phyloP scores from a whole-genome alignment of 2,113 vertebrate genomes.

The Danionella cerebrum region DNA sequence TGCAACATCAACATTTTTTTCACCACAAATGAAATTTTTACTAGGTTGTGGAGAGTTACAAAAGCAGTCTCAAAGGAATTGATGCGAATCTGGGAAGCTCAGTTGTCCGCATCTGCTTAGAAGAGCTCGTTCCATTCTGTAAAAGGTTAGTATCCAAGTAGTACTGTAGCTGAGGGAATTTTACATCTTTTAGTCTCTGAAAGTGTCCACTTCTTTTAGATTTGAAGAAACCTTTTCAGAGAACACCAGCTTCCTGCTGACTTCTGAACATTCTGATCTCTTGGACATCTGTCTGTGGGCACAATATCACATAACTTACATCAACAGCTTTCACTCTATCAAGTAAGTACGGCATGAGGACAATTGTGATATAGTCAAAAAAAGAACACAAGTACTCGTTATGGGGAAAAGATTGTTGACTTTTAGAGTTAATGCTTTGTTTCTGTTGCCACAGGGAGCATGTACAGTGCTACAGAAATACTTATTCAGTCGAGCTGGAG shows the following conservation, averaged over 20 bases:
- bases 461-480: constrained; percentile 43
- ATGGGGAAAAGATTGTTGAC: not conserved
- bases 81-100: constrained; percentile 14
- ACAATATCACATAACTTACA: constrained; percentile 56
- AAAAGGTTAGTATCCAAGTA: constrained; percentile 31
- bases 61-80: not conserved
- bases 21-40: not conserved
- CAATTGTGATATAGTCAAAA: not conserved
- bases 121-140: constrained; percentile 28
- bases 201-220: constrained; percentile 34
- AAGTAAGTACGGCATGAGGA: constrained; percentile 48
- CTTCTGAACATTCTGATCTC: constrained; percentile 32
- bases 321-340: constrained; percentile 60
- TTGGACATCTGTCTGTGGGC: constrained; percentile 41
- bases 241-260: constrained; percentile 16
- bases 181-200: not conserved
- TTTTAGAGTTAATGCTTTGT: not conserved
- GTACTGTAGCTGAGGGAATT: not conserved
- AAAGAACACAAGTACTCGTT: not conserved
- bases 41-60: constrained; percentile 10
- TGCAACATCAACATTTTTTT: no score
- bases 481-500: constrained; percentile 37
- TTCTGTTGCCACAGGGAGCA: constrained; percentile 46
- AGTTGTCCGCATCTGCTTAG: constrained; percentile 6
- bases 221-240: constrained; percentile 44